Percentiles rank a stretch among this genome's conserved stretches.
Evolutionary conservation across 2,888 invertebrate genomes (phyloP).

Genomic region (Agrochola lychnidis): DNA sequence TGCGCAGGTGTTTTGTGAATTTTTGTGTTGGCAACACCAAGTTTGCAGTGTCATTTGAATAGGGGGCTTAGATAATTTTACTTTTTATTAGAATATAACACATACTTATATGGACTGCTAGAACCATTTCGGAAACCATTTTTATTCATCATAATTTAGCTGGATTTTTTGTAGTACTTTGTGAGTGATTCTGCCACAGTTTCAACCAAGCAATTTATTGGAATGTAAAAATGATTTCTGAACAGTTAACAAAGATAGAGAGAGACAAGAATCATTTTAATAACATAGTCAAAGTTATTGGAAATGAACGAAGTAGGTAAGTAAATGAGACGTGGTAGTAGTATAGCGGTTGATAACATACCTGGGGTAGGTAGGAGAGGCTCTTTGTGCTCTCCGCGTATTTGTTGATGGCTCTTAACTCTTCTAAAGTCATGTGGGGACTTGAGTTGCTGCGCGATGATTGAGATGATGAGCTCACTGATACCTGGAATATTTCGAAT

Average conservation of each 20-base stretch:
- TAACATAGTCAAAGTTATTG: constrained; percentile 36
- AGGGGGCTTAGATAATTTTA: constrained; percentile 11
- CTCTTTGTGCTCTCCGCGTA: constrained; percentile 98
- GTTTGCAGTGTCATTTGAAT: constrained; percentile 11
- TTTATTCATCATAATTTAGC: neutral
- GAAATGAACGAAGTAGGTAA: constrained; percentile 35
- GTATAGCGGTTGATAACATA: constrained; percentile 81
- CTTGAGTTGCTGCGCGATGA: constrained; percentile 93
- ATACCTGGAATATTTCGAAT: constrained; percentile 84
- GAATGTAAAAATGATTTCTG: constrained; percentile 52
- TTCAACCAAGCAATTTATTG: neutral
- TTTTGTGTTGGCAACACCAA: constrained; percentile 28
- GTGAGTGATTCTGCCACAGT: no score
- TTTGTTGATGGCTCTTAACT: constrained; percentile 95
- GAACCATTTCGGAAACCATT: constrained; percentile 53
- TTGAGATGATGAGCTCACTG: constrained; percentile 94
- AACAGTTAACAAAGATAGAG: constrained; percentile 37
- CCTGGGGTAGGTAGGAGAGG: constrained; percentile 97
- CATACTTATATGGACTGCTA: constrained; percentile 52
- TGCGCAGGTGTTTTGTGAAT: constrained; percentile 12
- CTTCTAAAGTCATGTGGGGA: constrained; percentile 94
- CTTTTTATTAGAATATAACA: constrained; percentile 16
- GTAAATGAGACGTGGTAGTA: constrained; percentile 22
- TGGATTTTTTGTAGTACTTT: neutral
- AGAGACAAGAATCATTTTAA: constrained; percentile 36